phyloP scores from a whole-genome alignment of 1,140 invertebrate genomes.

The Frieseomelitta varia region DNA sequence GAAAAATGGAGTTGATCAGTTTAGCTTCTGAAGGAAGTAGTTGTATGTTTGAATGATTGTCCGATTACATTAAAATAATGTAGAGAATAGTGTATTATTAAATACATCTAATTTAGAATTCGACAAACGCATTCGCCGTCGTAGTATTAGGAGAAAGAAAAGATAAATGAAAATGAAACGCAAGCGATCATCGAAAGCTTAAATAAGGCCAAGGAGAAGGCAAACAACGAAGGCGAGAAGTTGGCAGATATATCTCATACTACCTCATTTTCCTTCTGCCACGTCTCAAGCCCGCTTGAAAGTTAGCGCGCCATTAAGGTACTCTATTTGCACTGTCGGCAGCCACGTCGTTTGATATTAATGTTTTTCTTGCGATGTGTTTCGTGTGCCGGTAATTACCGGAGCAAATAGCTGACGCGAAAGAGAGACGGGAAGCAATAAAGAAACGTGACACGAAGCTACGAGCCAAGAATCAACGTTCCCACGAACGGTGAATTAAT shows the following conservation, averaged over 20 bases:
- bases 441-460: conserved; percentile 17
- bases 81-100: no score
- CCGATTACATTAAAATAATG: no score
- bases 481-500: conserved; percentile 26
- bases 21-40: no score
- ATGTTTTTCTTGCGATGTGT: conserved; percentile 77
- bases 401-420: conserved; percentile 65
- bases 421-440: conserved; percentile 44
- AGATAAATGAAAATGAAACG: background rate
- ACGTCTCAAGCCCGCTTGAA: conserved; percentile 57
- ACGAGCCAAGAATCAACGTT: conserved; percentile 37
- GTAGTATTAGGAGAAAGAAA: no score
- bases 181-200: background rate
- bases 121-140: background rate
- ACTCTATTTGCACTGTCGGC: conserved; percentile 74
- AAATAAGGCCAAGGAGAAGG: conserved; percentile 42
- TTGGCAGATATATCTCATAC: conserved; percentile 49
- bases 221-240: conserved; percentile 47
- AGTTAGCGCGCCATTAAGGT: conserved; percentile 73
- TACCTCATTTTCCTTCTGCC: conserved; percentile 53
- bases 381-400: conserved; percentile 73
- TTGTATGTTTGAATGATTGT: no score
- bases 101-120: no score
- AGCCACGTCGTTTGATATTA: conserved; percentile 75
- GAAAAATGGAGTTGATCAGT: no score